Evolutionary conservation across 2,888 invertebrate genomes (phyloP).

Genomic region (Apoderus coryli): DNA sequence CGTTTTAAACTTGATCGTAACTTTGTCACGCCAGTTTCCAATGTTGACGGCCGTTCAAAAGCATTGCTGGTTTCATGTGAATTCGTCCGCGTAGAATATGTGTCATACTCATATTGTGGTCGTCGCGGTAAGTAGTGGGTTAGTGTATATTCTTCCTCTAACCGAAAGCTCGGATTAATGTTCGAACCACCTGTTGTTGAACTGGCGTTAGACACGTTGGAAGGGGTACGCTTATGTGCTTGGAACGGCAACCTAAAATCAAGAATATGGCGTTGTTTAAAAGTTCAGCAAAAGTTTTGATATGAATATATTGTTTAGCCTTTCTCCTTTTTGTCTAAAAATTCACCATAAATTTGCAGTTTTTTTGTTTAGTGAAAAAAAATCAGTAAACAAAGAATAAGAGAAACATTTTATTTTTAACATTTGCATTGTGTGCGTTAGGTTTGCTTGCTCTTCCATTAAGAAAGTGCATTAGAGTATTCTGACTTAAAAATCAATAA

Average conservation of each 20-base stretch:
- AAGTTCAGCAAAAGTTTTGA: too few species aligned
- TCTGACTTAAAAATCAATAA: too few species aligned
- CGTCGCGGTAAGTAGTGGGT: conserved; percentile 34
- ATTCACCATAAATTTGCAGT: too few species aligned
- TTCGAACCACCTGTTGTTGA: conserved; percentile 41
- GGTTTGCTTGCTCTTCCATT: too few species aligned
- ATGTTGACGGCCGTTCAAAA: conserved; percentile 45
- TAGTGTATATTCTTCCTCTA: conserved; percentile 43
- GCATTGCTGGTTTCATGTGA: conserved; percentile 35
- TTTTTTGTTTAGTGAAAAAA: too few species aligned
- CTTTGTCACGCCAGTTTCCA: conserved; percentile 51
- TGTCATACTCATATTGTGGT: conserved; percentile 27
- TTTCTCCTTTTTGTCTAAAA: too few species aligned
- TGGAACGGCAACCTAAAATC: conserved; percentile 24
- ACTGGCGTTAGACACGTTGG: conserved; percentile 54
- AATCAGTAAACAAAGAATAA: too few species aligned
- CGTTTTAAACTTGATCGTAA: conserved; percentile 68
- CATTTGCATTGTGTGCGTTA: too few species aligned
- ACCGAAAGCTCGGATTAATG: conserved; percentile 45
- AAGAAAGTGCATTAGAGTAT: too few species aligned
- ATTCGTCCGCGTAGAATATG: conserved; percentile 33
- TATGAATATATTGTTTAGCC: too few species aligned
- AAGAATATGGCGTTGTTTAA: too few species aligned
- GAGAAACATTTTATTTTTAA: too few species aligned
- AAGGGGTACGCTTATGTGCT: conserved; percentile 61